Evolutionary conservation across 2,888 invertebrate species (phyloP).

Genomic region (Metalampra italica): DNA sequence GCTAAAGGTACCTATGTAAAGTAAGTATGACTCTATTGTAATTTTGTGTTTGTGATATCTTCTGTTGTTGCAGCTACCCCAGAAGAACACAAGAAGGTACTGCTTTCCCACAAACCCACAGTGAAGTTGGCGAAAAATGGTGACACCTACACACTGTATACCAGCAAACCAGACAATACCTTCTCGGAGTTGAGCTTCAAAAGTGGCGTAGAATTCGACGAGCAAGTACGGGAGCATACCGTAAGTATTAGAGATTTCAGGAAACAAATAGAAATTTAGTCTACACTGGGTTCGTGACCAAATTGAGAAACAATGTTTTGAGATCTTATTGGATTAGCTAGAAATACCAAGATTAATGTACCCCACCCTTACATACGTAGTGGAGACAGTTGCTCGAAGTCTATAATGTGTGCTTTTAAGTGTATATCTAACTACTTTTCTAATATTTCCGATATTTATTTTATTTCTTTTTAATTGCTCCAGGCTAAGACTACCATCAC

Average conservation of each 20-base stretch:
- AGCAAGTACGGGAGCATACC: constrained; percentile 13
- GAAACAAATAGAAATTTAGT: too few relatives aligned
- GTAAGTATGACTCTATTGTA: too few relatives aligned
- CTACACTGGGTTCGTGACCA: too few relatives aligned
- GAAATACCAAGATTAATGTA: too few relatives aligned
- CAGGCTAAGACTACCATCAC: constrained; percentile 29
- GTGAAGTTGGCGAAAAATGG: constrained; percentile 3
- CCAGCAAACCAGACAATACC: background rate
- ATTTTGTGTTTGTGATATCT: background rate
- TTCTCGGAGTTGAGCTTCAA: background rate
- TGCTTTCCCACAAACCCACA: background rate
- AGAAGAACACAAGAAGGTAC: background rate
- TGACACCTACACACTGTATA: constrained; percentile 5
- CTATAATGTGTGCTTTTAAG: too few relatives aligned
- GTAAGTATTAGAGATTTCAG: constrained; percentile 1
- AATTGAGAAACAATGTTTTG: too few relatives aligned
- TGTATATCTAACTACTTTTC: too few relatives aligned
- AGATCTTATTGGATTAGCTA: too few relatives aligned
- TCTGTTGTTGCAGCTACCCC: background rate
- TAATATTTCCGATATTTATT: too few relatives aligned
- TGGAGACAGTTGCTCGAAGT: too few relatives aligned
- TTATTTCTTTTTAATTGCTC: constrained; percentile 10
- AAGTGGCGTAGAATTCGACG: constrained; percentile 22
- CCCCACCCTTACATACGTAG: too few relatives aligned
- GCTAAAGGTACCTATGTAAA: too few relatives aligned